These are phyloP conservation scores for Kryphioiulus occultus DNA, from an alignment of 2,888 invertebrate species.

Conservation along the genomic window DNA sequence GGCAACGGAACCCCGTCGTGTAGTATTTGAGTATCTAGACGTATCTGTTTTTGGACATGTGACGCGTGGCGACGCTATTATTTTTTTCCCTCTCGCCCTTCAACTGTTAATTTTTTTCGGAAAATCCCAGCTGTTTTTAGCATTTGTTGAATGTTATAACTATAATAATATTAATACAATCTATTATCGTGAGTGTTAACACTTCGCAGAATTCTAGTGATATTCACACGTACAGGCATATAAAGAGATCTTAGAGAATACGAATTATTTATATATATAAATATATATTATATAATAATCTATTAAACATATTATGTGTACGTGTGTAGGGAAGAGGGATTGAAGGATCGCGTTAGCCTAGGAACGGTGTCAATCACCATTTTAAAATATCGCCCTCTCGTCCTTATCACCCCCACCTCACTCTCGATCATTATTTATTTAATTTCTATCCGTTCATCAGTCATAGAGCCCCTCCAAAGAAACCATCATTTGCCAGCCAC, in stretches of 20 bases:
- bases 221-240: constrained; percentile 5
- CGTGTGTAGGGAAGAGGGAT: not conserved
- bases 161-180: constrained; percentile 5
- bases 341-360: not conserved
- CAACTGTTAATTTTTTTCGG: not conserved
- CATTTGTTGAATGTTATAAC: not conserved
- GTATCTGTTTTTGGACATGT: not conserved
- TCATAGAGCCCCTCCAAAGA: not conserved
- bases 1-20: not conserved
- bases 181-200: not conserved
- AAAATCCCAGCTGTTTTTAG: not conserved
- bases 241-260: not conserved
- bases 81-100: not conserved
- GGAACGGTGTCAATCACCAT: not conserved
- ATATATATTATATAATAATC: not conserved
- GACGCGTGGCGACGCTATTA: not conserved
- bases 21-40: not conserved
- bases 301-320: not conserved
- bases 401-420: not conserved
- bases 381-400: not conserved
- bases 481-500: too few species aligned
- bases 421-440: not conserved
- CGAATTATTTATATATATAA: not conserved
- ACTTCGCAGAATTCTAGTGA: not conserved
- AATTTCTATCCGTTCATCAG: not conserved